Conservation (phyloP, 2,888 invertebrate genomes). For the Cinara cedri region DNA sequence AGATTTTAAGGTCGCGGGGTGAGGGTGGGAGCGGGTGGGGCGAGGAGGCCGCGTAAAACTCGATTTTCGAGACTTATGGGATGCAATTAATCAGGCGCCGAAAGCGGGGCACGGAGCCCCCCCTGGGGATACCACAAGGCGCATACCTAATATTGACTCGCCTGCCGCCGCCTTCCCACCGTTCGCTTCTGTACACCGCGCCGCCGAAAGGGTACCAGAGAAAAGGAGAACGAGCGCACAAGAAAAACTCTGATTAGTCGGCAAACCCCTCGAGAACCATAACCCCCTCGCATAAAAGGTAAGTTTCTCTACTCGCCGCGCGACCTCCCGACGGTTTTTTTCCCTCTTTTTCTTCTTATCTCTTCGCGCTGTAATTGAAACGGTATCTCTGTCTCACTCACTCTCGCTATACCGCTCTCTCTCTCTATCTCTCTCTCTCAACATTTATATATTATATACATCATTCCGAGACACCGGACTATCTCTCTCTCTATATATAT, state of each 20-base stretch:
- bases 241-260: constrained; percentile 57
- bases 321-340: constrained; percentile 29
- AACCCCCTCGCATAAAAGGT: constrained; percentile 55
- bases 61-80: constrained; percentile 23
- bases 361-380: constrained; percentile 54
- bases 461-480: neutral
- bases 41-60: constrained; percentile 25
- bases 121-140: constrained; percentile 34
- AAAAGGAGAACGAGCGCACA: constrained; percentile 38
- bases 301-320: constrained; percentile 31
- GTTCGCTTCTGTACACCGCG: constrained; percentile 10
- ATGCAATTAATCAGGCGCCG: constrained; percentile 52
- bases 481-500: neutral
- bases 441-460: no score
- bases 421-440: neutral
- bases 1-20: constrained; percentile 23
- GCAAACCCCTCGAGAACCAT: constrained; percentile 53
- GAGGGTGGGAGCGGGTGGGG: no score
- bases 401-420: no score
- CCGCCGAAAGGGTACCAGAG: constrained; percentile 36
- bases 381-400: constrained; percentile 21
- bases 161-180: neutral
- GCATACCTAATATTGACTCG: constrained; percentile 56
- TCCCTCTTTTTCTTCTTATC: constrained; percentile 43
- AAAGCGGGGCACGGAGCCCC: constrained; percentile 46